Evolutionary conservation across 2,888 invertebrate species (phyloP).

Genomic region (Dryococelus australis): DNA sequence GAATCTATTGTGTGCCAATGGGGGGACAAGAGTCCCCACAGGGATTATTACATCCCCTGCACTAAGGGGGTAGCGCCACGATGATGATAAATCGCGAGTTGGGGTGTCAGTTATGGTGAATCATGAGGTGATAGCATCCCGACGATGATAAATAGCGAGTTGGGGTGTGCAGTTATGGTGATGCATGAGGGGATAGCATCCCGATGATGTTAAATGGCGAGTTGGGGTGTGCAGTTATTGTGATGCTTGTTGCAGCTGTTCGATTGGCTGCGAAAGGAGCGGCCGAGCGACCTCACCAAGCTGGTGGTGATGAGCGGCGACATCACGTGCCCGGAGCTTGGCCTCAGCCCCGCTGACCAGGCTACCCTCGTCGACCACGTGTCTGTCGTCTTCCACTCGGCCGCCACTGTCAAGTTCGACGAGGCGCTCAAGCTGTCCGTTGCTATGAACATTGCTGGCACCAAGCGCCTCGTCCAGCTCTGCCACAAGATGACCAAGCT

Average conservation of each 20-base stretch:
- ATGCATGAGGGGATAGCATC: background rate
- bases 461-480: constrained; percentile 72
- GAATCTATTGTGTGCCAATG: too few species aligned
- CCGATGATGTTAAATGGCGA: too few species aligned
- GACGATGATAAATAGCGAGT: too few species aligned
- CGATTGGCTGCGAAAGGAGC: constrained; percentile 65
- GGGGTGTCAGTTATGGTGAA: too few species aligned
- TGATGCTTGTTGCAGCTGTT: constrained; percentile 62
- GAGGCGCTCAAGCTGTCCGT: constrained; percentile 76
- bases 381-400: constrained; percentile 81
- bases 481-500: constrained; percentile 74
- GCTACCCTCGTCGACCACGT: constrained; percentile 65
- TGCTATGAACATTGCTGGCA: constrained; percentile 79
- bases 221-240: too few species aligned
- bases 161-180: too few species aligned
- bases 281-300: constrained; percentile 68
- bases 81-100: too few species aligned
- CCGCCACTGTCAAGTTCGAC: constrained; percentile 84
- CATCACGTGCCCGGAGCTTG: constrained; percentile 66
- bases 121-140: too few species aligned
- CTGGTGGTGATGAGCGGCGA: constrained; percentile 71
- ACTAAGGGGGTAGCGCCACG: too few species aligned
- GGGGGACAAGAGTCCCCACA: too few species aligned
- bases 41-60: too few species aligned
- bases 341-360: constrained; percentile 64